Percentiles rank a stretch among this genome's conserved stretches.
phyloP scores from a whole-genome alignment of 2,888 invertebrate genomes.

The Sericinus montela region DNA sequence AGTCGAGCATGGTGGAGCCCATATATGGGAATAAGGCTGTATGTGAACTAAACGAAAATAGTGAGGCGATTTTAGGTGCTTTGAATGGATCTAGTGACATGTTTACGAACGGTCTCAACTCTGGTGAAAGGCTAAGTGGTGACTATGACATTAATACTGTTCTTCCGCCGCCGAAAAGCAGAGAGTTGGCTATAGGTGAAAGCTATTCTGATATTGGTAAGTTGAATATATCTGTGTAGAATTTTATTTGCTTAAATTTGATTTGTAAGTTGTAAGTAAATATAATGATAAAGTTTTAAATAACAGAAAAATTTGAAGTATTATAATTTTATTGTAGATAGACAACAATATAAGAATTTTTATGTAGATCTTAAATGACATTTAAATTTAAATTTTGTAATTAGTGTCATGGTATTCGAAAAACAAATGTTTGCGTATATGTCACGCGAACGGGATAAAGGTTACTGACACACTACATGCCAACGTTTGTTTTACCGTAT shows the following conservation, averaged over 20 bases:
- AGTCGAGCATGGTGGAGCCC: slow-evolving; percentile 62
- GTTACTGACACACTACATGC: too few species aligned
- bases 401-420: too few species aligned
- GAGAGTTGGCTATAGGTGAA: slow-evolving; percentile 75
- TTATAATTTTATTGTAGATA: too few species aligned
- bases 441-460: too few species aligned
- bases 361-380: too few species aligned
- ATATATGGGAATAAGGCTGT: slow-evolving; percentile 72
- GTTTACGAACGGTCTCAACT: slow-evolving; percentile 62
- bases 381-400: too few species aligned
- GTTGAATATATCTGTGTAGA: slow-evolving; percentile 20
- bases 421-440: too few species aligned
- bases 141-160: slow-evolving; percentile 73
- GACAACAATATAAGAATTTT: too few species aligned
- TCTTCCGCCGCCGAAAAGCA: slow-evolving; percentile 68
- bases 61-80: slow-evolving; percentile 55
- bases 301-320: too few species aligned
- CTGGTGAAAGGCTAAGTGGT: slow-evolving; percentile 62
- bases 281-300: too few species aligned
- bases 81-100: slow-evolving; percentile 66
- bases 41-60: slow-evolving; percentile 66
- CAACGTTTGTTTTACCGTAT: too few species aligned
- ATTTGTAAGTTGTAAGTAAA: not conserved
- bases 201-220: slow-evolving; percentile 76
- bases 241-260: not conserved